Percentiles rank a stretch among this genome's conserved stretches.
Evolutionary conservation across 2,888 invertebrate genomes (phyloP).

Genomic region (Tolmerus cingulatus): DNA sequence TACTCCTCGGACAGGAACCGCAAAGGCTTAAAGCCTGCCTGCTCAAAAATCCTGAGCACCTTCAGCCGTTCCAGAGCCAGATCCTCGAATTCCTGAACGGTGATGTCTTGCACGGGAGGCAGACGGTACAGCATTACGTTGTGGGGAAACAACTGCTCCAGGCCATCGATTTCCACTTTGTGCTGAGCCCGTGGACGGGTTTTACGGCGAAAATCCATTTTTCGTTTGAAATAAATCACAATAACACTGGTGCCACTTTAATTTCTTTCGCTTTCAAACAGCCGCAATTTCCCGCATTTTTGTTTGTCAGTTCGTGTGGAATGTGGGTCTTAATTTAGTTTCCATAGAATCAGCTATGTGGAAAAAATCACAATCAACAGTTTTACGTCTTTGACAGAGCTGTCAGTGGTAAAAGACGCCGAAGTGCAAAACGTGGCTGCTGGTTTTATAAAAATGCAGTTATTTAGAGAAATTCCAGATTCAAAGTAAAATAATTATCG

Average conservation of each 20-base stretch:
- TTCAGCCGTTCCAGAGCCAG: slow-evolving; percentile 84
- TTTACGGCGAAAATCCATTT: slow-evolving; percentile 57
- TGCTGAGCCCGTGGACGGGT: slow-evolving; percentile 53
- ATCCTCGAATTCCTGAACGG: slow-evolving; percentile 86
- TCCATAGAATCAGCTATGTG: not conserved
- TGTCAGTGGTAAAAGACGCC: too few relatives aligned
- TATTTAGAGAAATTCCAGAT: too few relatives aligned
- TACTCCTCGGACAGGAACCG: slow-evolving; percentile 73
- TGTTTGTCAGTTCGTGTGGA: not conserved
- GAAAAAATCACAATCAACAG: not conserved
- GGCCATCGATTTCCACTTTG: slow-evolving; percentile 61
- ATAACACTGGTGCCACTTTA: not conserved
- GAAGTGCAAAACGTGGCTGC: too few relatives aligned
- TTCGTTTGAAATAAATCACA: not conserved
- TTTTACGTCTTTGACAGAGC: not conserved
- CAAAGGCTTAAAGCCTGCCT: slow-evolving; percentile 72
- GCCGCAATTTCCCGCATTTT: not conserved
- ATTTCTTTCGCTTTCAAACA: not conserved
- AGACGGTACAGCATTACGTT: slow-evolving; percentile 81
- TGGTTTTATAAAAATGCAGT: too few relatives aligned
- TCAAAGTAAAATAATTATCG: too few relatives aligned
- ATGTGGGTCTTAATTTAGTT: not conserved
- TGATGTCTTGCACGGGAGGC: slow-evolving; percentile 78
- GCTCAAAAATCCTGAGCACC: slow-evolving; percentile 79
- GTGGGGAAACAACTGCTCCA: slow-evolving; percentile 72